Evolutionary conservation across 1,140 invertebrate species (phyloP).

Genomic region (Ectropis grisescens): DNA sequence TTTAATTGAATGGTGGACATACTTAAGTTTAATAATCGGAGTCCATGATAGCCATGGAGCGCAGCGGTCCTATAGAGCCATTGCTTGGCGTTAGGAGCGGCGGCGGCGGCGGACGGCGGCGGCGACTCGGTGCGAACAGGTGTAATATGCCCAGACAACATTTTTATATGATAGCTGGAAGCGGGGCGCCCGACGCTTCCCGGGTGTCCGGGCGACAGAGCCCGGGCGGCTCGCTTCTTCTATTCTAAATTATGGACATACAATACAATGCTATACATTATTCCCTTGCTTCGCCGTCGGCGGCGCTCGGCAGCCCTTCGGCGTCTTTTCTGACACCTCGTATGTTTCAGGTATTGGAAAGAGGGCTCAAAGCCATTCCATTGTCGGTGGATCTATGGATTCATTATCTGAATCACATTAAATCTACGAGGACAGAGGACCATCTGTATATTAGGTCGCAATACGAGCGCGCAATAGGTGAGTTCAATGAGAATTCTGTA

Average conservation of each 20-base stretch:
- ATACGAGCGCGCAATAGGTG: constrained; percentile 87
- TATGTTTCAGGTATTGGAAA: constrained; percentile 89
- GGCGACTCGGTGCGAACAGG: constrained; percentile 35
- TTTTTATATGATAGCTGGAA: constrained; percentile 29
- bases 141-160: constrained; percentile 52
- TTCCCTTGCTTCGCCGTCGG: constrained; percentile 58
- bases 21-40: constrained; percentile 33
- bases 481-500: no score
- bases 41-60: constrained; percentile 42
- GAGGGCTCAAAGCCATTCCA: constrained; percentile 95
- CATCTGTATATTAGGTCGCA: constrained; percentile 84
- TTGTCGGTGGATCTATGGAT: constrained; percentile 98
- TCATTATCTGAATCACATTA: constrained; percentile 94
- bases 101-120: constrained; percentile 23
- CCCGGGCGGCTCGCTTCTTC: constrained; percentile 26
- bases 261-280: constrained; percentile 56
- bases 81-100: constrained; percentile 27
- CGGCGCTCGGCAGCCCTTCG: constrained; percentile 20
- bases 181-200: constrained; percentile 24
- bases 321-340: constrained; percentile 10
- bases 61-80: constrained; percentile 28
- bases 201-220: background rate
- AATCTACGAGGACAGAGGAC: constrained; percentile 80
- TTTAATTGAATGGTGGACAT: constrained; percentile 31
- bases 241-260: constrained; percentile 34